phyloP scores from a whole-genome alignment of 2,113 vertebrate species.

The Leucopsar rothschildi region DNA sequence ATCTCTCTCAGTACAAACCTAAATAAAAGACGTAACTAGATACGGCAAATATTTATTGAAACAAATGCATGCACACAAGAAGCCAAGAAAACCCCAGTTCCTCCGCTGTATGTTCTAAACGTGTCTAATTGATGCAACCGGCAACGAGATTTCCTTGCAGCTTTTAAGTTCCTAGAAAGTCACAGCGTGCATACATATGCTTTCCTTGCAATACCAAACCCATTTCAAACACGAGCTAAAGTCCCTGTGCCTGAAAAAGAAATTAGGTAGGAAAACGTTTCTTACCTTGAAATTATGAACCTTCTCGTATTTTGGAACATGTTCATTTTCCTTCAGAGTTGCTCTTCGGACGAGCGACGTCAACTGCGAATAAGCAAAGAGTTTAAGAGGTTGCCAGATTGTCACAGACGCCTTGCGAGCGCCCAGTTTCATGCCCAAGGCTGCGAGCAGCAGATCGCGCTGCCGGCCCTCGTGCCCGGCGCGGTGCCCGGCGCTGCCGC shows the following conservation, averaged over 20 bases:
- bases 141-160: background rate
- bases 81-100: background rate
- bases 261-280: background rate
- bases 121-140: background rate
- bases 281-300: slow-evolving; percentile 99
- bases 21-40: background rate
- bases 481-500: slow-evolving; percentile 80
- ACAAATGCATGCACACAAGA: background rate
- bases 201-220: background rate
- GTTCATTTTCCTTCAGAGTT: slow-evolving; percentile 96
- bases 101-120: background rate
- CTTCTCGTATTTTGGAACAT: slow-evolving; percentile 95
- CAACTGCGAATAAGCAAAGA: slow-evolving; percentile 99
- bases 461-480: slow-evolving; percentile 86
- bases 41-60: background rate
- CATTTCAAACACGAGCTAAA: background rate
- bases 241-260: background rate
- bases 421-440: slow-evolving; percentile 93
- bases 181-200: background rate
- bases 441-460: slow-evolving; percentile 88
- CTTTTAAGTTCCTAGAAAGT: background rate
- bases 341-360: slow-evolving; percentile 95
- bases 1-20: background rate
- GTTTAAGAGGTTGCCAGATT: slow-evolving; percentile 96
- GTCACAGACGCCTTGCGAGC: slow-evolving; percentile 89